Base-by-base conservation (phyloP, 2,797 vertebrate genomes). In the Psittacula echo region DNA sequence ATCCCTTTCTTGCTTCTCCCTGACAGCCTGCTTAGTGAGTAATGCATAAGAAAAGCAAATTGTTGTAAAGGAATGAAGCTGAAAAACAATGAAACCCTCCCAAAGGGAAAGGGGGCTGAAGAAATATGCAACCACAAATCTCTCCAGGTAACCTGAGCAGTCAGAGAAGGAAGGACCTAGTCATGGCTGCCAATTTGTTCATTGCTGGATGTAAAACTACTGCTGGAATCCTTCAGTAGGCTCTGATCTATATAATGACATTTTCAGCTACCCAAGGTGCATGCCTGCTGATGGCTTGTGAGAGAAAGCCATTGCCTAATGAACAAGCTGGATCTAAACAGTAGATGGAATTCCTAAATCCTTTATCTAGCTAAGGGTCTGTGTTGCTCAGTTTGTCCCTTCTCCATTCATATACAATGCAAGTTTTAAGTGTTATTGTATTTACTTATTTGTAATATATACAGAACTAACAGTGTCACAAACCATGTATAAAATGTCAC, bases 181-280 rank as follows among this genome's bases (percentile, higher is more conserved):
- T 20, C 11, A 41, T 77, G 11, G 85, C 56, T 5, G 13, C 90
- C 37, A 97, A 97, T 74, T 83, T 98, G 56, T 94, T 98, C 65
- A 8, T 94, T 83, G 98, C 97, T 86, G 98, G 98, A 56, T 98
- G 98, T n/a, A 98, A 98, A 84, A 98, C 98, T 0, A 98, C 97
- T 5, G 96, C 97, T 72, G 97, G 98, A 94, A 98, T 97, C 9
- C 85, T 98, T 29, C 96, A 97, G 96, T 96, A 51, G 97, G 18
- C 24, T 97, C 32, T 87, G 8, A 97, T 98, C 26, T 98, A 98
- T 70, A 95, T 98, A 39, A 95, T 95, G 82, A 96, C 65, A 26
- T 48, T 98, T 87, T 97, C 97, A 86, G 96, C 98, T 12, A 60
- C 98, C 47, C 98, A 98, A 95, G 98, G 98, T 98, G 26, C 20